A percentile compares a stretch with the other conserved stretches of the same genome.
These are phyloP conservation scores for Nixonia krombeini DNA, from an alignment of 1,140 invertebrate species.

Conservation along the genomic window DNA sequence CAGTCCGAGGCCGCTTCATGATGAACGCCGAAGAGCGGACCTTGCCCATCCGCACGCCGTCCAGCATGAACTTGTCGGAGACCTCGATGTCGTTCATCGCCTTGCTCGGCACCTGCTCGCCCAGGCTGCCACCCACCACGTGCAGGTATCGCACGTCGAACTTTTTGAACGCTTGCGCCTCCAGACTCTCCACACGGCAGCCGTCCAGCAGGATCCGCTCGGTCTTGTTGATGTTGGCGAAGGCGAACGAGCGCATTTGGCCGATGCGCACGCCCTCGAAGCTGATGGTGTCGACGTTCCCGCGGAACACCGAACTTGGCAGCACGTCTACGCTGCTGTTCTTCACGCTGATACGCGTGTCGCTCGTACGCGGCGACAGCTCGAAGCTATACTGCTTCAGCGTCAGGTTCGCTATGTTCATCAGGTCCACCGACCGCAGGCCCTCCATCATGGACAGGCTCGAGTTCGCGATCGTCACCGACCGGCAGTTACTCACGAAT, in stretches of 20 bases:
- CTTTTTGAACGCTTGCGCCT: slow-evolving; percentile 84
- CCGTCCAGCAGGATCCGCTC: slow-evolving; percentile 67
- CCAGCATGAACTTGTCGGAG: slow-evolving; percentile 74
- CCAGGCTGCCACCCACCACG: slow-evolving; percentile 73
- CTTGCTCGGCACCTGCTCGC: slow-evolving; percentile 75
- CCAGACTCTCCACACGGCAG: slow-evolving; percentile 74
- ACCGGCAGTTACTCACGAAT: slow-evolving; percentile 71
- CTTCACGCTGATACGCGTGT: slow-evolving; percentile 58
- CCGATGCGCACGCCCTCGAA: slow-evolving; percentile 76
- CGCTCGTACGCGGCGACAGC: slow-evolving; percentile 50
- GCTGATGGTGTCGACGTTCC: slow-evolving; percentile 78
- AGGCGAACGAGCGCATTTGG: slow-evolving; percentile 78
- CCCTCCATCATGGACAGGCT: slow-evolving; percentile 67
- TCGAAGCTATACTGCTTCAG: slow-evolving; percentile 65
- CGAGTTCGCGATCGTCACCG: slow-evolving; percentile 71
- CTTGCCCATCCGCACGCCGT: slow-evolving; percentile 64
- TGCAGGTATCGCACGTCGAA: slow-evolving; percentile 78
- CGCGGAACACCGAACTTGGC: slow-evolving; percentile 79
- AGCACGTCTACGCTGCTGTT: slow-evolving; percentile 73
- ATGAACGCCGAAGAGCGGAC: slow-evolving; percentile 74
- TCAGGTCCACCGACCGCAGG: slow-evolving; percentile 69
- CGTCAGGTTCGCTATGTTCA: slow-evolving; percentile 69
- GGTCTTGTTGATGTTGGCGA: slow-evolving; percentile 77
- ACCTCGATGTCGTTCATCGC: slow-evolving; percentile 82
- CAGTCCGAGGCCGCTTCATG: slow-evolving; percentile 73